Conservation (phyloP, 2,113 vertebrate species). For the Sinocyclocheilus anshuiensis region DNA sequence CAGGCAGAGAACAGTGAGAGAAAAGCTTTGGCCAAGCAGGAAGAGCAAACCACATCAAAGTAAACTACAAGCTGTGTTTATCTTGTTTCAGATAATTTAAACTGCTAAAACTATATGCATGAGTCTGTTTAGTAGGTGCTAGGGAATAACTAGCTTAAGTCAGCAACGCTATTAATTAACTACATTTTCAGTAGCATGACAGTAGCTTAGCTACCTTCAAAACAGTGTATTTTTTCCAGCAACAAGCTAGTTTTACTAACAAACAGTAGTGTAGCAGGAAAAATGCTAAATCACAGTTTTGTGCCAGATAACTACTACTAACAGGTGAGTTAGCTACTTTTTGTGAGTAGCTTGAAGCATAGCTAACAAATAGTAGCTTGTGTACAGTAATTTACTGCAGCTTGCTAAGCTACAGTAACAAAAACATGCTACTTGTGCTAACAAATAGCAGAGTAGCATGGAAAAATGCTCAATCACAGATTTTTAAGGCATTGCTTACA, state of each 20-base stretch:
- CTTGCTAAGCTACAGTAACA: background rate
- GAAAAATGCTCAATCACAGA: background rate
- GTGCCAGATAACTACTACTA: background rate
- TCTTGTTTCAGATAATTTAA: background rate
- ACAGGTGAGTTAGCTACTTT: background rate
- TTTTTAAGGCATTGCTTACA: background rate
- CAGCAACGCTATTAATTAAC: background rate
- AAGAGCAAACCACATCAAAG: conserved; percentile 3
- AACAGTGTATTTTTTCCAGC: background rate
- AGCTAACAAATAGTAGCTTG: background rate
- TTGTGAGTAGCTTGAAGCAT: background rate
- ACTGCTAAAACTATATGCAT: background rate
- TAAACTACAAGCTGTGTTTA: background rate
- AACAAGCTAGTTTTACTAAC: background rate
- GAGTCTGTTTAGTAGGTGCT: background rate
- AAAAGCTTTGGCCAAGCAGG: conserved; percentile 15
- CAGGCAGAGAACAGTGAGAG: conserved; percentile 17
- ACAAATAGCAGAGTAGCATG: background rate
- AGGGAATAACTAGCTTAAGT: background rate
- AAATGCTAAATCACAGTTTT: background rate
- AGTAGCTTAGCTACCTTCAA: background rate
- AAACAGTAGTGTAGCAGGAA: background rate
- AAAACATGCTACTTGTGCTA: background rate
- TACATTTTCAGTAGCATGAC: background rate
- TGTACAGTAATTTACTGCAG: no score